Evolutionary conservation across 2,797 vertebrate species (phyloP).

Genomic region (Percopsis omiscomaycus): DNA sequence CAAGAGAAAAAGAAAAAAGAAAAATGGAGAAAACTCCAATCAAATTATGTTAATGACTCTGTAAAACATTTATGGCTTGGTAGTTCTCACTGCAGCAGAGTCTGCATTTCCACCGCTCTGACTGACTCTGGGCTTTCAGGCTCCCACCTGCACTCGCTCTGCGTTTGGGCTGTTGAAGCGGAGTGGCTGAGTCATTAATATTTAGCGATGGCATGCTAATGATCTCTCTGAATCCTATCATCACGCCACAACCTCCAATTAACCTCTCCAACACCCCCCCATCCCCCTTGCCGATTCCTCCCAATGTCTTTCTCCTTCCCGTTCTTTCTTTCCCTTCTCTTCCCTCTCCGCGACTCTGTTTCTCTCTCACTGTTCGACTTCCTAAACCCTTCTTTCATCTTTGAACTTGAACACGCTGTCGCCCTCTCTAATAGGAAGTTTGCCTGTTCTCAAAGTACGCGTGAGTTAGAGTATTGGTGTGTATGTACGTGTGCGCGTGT

Average conservation of each 20-base stretch:
- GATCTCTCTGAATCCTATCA: conserved; percentile 73
- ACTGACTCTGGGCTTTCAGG: conserved; percentile 40
- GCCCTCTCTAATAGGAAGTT: too few relatives aligned
- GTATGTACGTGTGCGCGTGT: not conserved
- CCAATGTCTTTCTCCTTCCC: not conserved
- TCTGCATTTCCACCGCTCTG: conserved; percentile 55
- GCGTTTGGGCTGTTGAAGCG: conserved; percentile 53
- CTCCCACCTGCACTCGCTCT: conserved; percentile 51
- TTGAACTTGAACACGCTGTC: conserved; percentile 7
- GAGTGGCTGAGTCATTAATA: conserved; percentile 71
- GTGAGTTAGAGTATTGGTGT: not conserved
- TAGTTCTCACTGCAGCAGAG: conserved; percentile 58
- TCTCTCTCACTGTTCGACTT: conserved; percentile 58
- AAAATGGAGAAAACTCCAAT: conserved; percentile 51
- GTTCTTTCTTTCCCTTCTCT: not conserved
- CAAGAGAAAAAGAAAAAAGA: not conserved
- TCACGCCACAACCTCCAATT: conserved; percentile 74
- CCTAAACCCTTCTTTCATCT: conserved; percentile 69
- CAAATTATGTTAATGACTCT: conserved; percentile 72
- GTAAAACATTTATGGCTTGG: conserved; percentile 74
- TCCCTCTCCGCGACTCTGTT: conserved; percentile 45
- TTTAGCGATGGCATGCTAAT: conserved; percentile 75
- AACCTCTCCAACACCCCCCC: conserved; percentile 63
- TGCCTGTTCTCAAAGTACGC: too few relatives aligned
- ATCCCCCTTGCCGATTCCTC: conserved; percentile 1